Evolutionary conservation across 2,113 vertebrate species (phyloP).

Genomic region (Cavia aperea): DNA sequence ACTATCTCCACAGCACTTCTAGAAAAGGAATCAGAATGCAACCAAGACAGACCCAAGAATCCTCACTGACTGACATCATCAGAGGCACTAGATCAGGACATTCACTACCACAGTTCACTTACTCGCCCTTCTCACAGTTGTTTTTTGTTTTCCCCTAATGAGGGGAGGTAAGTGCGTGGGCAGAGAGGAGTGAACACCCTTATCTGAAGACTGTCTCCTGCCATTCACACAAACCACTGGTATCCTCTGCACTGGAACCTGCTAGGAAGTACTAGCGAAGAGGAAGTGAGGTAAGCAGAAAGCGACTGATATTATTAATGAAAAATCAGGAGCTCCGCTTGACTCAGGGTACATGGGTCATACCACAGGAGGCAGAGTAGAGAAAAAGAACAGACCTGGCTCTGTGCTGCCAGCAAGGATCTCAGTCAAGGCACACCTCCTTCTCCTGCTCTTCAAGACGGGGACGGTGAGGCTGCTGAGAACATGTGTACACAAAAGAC

Average conservation of each 20-base stretch:
- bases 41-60: not conserved
- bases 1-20: not conserved
- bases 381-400: rapidly evolving
- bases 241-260: not conserved
- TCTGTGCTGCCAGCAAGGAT: too few species aligned
- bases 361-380: not conserved
- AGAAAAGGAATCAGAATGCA: not conserved
- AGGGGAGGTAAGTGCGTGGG: too few species aligned
- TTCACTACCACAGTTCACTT: not conserved
- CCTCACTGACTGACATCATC: not conserved
- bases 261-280: not conserved
- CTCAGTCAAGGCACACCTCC: not conserved
- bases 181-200: not conserved
- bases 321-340: not conserved
- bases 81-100: not conserved
- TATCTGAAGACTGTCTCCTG: not conserved
- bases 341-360: not conserved
- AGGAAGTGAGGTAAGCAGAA: not conserved
- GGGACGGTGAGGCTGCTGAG: not conserved
- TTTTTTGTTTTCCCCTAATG: not conserved
- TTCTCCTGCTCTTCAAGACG: not conserved
- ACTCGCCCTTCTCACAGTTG: not conserved
- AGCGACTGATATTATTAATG: not conserved
- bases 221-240: not conserved
- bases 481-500: too few species aligned